A percentile compares a stretch with the other conserved stretches of the same genome.
These are phyloP conservation scores for Rhyacophila evoluta DNA, from an alignment of 2,888 invertebrate genomes.

Conservation along the genomic window DNA sequence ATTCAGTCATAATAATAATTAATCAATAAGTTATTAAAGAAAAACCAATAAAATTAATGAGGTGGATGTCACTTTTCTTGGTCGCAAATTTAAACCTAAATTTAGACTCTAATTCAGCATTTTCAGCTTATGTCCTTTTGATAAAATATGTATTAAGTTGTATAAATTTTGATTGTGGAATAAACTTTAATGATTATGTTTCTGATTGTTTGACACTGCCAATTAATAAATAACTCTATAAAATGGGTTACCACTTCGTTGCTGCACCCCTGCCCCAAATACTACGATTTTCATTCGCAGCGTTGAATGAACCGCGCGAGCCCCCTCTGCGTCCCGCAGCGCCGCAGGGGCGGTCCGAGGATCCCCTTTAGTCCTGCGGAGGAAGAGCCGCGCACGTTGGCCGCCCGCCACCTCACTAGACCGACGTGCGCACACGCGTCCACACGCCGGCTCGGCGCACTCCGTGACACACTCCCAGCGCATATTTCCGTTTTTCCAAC, in stretches of 20 bases:
- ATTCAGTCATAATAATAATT: no score
- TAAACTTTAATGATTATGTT: no score
- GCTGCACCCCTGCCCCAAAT: not conserved
- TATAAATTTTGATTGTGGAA: no score
- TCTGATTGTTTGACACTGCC: no score
- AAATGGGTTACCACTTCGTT: not conserved
- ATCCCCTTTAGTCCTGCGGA: not conserved
- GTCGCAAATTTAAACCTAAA: no score
- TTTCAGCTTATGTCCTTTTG: no score
- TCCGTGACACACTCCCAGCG: constrained; percentile 47
- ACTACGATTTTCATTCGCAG: constrained; percentile 1
- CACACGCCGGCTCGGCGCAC: constrained; percentile 58
- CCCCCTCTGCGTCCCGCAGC: constrained; percentile 1
- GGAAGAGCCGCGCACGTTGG: constrained; percentile 25
- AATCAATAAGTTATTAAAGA: no score
- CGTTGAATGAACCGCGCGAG: constrained; percentile 5
- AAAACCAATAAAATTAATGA: no score
- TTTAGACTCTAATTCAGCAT: no score
- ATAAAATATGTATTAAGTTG: no score
- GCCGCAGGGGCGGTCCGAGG: constrained; percentile 16
- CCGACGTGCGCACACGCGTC: constrained; percentile 63
- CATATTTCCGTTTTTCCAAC: constrained; percentile 28
- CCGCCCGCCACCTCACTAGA: constrained; percentile 56
- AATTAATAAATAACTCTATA: no score
- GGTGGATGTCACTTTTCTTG: no score